These are phyloP conservation scores for Catostomus latipinnis DNA, from an alignment of 2,797 vertebrate species.

Conservation along the genomic window DNA sequence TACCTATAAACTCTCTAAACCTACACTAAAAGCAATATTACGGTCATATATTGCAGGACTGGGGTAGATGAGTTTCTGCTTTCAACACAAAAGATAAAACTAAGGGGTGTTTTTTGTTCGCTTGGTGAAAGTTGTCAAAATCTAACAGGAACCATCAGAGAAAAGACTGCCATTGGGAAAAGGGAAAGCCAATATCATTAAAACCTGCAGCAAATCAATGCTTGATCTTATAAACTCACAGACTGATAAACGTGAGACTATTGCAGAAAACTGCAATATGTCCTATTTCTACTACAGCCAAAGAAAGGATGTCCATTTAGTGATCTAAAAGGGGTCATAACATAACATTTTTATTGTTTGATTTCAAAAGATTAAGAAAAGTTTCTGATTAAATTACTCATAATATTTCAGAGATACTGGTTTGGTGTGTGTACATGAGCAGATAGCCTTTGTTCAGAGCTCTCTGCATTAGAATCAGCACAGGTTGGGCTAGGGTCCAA, in stretches of 20 bases:
- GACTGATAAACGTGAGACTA: neutral
- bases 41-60: slow-evolving; percentile 49
- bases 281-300: neutral
- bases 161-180: slow-evolving; percentile 3
- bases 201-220: neutral
- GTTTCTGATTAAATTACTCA: no score
- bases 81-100: slow-evolving; percentile 10
- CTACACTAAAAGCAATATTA: slow-evolving; percentile 55
- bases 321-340: no score
- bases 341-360: no score
- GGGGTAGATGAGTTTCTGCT: slow-evolving; percentile 26
- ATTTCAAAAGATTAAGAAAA: no score
- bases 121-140: slow-evolving; percentile 35
- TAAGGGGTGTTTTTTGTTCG: slow-evolving; percentile 18
- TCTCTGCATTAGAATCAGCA: slow-evolving; percentile 13
- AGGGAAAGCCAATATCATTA: neutral
- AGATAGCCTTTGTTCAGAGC: neutral
- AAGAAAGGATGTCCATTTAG: neutral
- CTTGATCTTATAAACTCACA: neutral
- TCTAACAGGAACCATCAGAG: neutral
- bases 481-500: slow-evolving; percentile 40
- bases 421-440: no score
- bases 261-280: neutral
- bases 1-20: slow-evolving; percentile 47
- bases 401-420: no score